Base-by-base conservation (phyloP, 2,113 vertebrate species). In the Danionella cerebrum region DNA sequence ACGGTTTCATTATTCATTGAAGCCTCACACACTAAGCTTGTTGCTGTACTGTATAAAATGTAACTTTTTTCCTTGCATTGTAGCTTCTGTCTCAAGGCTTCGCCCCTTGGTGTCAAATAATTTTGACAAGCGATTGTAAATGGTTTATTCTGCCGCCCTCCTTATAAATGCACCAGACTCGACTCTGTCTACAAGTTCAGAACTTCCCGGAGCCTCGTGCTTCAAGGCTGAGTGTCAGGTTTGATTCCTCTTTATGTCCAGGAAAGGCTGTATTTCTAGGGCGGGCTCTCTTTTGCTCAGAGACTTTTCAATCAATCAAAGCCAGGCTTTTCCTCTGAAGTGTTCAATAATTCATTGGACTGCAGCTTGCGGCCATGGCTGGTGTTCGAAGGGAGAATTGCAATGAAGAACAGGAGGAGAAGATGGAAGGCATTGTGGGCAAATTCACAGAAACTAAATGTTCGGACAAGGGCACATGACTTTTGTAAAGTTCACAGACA, bases 301-400 rank as follows among this genome's bases (percentile, higher is more conserved):
- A 60, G 69, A 79, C 51, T 66, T 73, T 57, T 76, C 75, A 83
- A 54, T 82, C 80, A 76, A 75, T 69, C 50, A 70, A 76, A 69
- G 59, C 57, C 64, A 60, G 39, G 31, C 36, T 36, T 78, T 76
- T 77, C 70, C 75, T 50, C 22, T 70, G 76, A 79, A 69, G 53
- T 69, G 51, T 62, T 79, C 51, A 78, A 83, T 84, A 60, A 83
- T 85, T 80, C 75, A 83, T 82, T 65, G 75, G 76, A 78, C 53
- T 69, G 55, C 75, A 44, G 69, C 78, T 83, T 55, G 52, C n/a
- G 73, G 82, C 72, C 42, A 66, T 63, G 57, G 69, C 42, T 77
- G 77, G 81, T 73, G 79, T 79, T 75, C 50, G 77, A 47, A 69
- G 74, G 79, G 77, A 51, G 76, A 78, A 83, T 78, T 48, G 25